Percentiles rank a stretch among this genome's conserved stretches.
Evolutionary conservation across 2,888 invertebrate species (phyloP).

Genomic region (Gerosis bhagava): DNA sequence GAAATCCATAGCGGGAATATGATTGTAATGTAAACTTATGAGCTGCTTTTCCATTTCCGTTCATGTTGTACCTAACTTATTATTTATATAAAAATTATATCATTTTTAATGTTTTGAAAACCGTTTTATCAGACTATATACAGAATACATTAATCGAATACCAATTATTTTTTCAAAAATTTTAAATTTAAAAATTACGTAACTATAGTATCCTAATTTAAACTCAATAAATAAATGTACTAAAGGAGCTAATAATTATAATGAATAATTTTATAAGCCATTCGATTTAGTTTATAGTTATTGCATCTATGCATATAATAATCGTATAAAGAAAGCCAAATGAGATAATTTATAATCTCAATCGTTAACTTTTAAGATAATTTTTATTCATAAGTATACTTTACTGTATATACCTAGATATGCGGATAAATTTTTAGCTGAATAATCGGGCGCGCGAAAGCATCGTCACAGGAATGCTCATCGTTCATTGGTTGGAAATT

Average conservation of each 20-base stretch:
- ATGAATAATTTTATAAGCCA: not conserved
- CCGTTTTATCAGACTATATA: no score
- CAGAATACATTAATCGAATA: no score
- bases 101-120: not conserved
- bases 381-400: no score
- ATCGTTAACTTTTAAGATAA: no score
- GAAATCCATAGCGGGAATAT: constrained; percentile 38
- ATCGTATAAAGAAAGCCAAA: no score
- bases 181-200: constrained; percentile 2
- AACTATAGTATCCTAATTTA: constrained; percentile 5
- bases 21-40: constrained; percentile 32
- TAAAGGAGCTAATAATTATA: not conserved
- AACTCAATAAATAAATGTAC: not conserved
- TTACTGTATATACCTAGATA: not conserved
- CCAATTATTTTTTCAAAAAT: constrained; percentile 3
- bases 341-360: no score
- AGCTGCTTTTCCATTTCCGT: constrained; percentile 32
- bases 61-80: constrained; percentile 16
- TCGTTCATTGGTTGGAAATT: constrained; percentile 58
- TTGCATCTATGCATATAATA: no score
- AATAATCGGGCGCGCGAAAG: constrained; percentile 76
- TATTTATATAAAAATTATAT: no score
- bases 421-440: constrained; percentile 48
- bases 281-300: no score
- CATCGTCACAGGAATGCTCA: constrained; percentile 56